Evolutionary conservation across 2,888 invertebrate genomes (phyloP), one percentile per base, ranked within the genome.

Genomic region (Pollenia griseotomentosa): DNA sequence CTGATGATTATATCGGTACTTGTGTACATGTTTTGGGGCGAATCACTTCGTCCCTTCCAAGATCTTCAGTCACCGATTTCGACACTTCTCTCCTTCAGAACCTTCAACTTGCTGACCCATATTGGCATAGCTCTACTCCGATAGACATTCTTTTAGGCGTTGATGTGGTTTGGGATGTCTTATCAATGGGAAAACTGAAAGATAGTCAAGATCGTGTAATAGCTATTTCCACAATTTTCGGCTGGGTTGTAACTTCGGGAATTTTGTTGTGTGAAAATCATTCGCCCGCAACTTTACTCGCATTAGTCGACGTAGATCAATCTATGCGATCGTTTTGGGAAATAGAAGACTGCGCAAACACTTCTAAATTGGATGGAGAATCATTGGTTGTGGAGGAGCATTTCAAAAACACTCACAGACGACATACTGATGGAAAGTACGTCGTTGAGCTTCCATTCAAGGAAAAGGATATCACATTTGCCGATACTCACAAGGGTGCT

Each of bases 361-460:
- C 8, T n/a, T 1, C 44, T 8, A 33, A 33, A 33, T 1, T 8
- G 11, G 33, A 48, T 44, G 51, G 48, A 6, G 59, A 48, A 33
- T n/a, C 23, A 3, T 12, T 7, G 8, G 2, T 55, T n/a, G 77
- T 63, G n/a, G 77, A 77, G 23, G 14, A 77, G 16, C 65, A 65
- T 57, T 77, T 65, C 65, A 12, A 33, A n/a, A 10, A 48, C 6
- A 75, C 63, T 2, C 63, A 75, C 40, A n/a, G 10, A 0, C 63
- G 75, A 16, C 48, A 48, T 16, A 7, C 10, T 7, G 33, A 61
- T 51, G 61, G 74, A 40, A 16, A 40, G 14, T 61, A 74, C 42
- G 63, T 74, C 10, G 70, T 70, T 1, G 40, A 79, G 8, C 59
- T 70, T n/a, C 79, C 79, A n/a, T 79, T 79, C 51, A 48, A 23